These are phyloP conservation scores for Dromaius novaehollandiae DNA, from an alignment of 2,113 vertebrate genomes.

Conservation along the genomic window DNA sequence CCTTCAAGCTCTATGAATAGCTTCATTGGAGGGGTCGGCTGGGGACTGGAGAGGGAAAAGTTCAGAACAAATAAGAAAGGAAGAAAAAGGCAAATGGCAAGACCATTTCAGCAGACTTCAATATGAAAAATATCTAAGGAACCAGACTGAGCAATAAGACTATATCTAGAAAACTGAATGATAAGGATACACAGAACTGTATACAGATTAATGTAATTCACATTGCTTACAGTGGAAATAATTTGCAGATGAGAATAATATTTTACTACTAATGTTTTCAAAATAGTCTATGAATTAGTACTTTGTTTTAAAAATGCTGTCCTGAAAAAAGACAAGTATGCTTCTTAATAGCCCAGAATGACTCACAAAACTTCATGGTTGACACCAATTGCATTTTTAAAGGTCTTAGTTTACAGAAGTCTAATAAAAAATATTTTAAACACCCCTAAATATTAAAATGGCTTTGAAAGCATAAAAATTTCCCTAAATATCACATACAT, in stretches of 20 bases:
- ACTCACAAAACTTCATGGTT: slow-evolving; percentile 42
- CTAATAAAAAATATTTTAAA: slow-evolving; percentile 30
- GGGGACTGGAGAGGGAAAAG: not conserved
- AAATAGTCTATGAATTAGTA: not conserved
- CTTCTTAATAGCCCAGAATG: slow-evolving; percentile 53
- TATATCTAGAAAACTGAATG: not conserved
- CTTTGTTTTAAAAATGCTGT: not conserved
- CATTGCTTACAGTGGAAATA: not conserved
- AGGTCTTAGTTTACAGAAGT: slow-evolving; percentile 17
- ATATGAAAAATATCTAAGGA: not conserved
- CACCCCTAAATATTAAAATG: slow-evolving; percentile 29
- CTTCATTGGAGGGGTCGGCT: not conserved
- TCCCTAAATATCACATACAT: slow-evolving; percentile 60
- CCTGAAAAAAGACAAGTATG: slow-evolving; percentile 27
- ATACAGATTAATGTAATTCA: not conserved
- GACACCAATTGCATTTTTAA: slow-evolving; percentile 33
- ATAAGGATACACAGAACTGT: not conserved
- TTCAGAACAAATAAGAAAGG: not conserved
- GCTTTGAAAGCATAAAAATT: slow-evolving; percentile 35
- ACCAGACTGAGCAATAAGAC: not conserved
- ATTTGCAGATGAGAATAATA: not conserved
- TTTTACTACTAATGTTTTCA: not conserved
- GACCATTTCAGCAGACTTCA: not conserved
- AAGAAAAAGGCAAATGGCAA: not conserved
- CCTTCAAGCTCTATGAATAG: not conserved